A percentile compares a stretch with the other conserved stretches of the same genome.
phyloP scores from a whole-genome alignment of 2,888 invertebrate species.

The Chymomyza amoena region DNA sequence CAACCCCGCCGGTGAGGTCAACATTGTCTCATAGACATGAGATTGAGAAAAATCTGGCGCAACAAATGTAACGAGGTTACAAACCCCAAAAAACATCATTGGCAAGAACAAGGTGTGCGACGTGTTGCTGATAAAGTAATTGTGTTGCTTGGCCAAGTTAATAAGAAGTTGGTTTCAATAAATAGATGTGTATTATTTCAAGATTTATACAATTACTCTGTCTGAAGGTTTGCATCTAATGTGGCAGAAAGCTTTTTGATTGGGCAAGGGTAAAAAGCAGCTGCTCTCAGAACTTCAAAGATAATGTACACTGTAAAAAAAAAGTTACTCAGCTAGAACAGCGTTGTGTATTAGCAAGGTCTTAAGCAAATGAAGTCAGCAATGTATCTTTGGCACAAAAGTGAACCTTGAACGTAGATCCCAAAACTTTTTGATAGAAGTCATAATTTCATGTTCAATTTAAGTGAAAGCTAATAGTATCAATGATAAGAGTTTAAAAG shows the following conservation, averaged over 20 bases:
- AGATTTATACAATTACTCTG: neutral
- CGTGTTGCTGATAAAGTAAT: constrained; percentile 23
- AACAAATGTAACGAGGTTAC: constrained; percentile 61
- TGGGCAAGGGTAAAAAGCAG: neutral
- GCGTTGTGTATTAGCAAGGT: too few relatives aligned
- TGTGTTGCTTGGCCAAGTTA: constrained; percentile 25
- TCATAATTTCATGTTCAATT: too few relatives aligned
- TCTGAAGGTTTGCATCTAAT: neutral
- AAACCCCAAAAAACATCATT: constrained; percentile 15
- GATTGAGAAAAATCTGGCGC: constrained; percentile 74
- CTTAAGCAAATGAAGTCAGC: too few relatives aligned
- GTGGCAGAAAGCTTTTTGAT: constrained; percentile 1
- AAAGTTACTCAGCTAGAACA: neutral
- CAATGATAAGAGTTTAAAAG: too few relatives aligned
- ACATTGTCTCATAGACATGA: constrained; percentile 42
- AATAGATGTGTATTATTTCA: neutral
- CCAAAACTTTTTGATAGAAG: too few relatives aligned
- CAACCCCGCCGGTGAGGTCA: constrained; percentile 34
- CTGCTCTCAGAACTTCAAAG: neutral
- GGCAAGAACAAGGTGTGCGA: constrained; percentile 7
- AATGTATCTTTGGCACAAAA: too few relatives aligned
- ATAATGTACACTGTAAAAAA: neutral
- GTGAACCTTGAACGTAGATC: too few relatives aligned
- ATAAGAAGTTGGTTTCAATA: constrained; percentile 24
- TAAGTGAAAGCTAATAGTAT: too few relatives aligned